Evolutionary conservation across 2,888 invertebrate genomes (phyloP), one percentile per base, ranked within the genome.

Genomic region (Urechis unicinctus): DNA sequence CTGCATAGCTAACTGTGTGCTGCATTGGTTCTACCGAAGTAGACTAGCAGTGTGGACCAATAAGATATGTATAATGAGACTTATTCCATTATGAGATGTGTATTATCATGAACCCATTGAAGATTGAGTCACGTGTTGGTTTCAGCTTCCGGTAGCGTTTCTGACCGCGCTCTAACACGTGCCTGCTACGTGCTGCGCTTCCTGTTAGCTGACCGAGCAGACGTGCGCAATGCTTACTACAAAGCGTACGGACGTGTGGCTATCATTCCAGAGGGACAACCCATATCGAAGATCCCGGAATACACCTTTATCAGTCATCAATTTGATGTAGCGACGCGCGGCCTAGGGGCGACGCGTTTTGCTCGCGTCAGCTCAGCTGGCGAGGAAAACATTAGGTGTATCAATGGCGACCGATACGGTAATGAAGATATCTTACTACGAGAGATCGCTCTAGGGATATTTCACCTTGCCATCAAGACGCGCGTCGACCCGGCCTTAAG

Each of bases 161-260:
- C 67, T 6, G 66, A 69, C 56, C 50, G 56, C n/a, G 70, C 70
- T 1, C 52, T 71, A 22, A 59, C 57, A 36, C 43, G 71, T 29
- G 70, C 70, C 2, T 71, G 71, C 55, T 71, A 71, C 58, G 66
- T 68, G 0, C 59, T 68, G 0, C 60, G 70, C 21, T 68, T 71
- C 55, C 60, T 71, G n/a, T 56, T 71, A 45, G 69, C 70, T 9
- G 68, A 67, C 57, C 60, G 67, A 36, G 30, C 43, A 3, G 67
- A 61, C 49, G 53, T 71, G 2, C 56, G 70, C 1, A 54, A 63
- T 30, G 58, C 61, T 21, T 70, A 63, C 57, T 70, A 67, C 61
- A 57, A 62, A 21, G 48, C 55, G n/a, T 68, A 63, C 46, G 68
- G 70, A 1, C 61, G 71, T 22, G 58, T 71, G 30, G 68, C 66